Base-by-base conservation (phyloP, 2,888 invertebrate species). In the Pelosia muscerda region DNA sequence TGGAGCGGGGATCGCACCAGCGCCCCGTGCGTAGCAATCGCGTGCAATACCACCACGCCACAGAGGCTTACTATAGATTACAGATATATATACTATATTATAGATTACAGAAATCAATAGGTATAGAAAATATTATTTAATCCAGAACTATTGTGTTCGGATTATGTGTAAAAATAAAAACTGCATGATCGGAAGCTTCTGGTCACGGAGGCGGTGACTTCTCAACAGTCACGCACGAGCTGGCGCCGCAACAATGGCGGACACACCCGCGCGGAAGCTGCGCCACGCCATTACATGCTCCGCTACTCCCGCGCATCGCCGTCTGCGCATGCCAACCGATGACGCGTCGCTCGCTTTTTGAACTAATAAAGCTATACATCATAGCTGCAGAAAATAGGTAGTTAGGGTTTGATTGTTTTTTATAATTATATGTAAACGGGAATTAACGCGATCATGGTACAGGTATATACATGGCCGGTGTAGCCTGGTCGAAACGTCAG, bases 231-330 rank as follows among this genome's bases (percentile, higher is more conserved):
- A 90, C 87, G 91, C 89, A 85, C 86, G 84, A 83, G 72, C 77
- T 78, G 75, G 66, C 73, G 77, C 72, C 75, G 67, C 72, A 77
- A 88, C 90, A 87, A 87, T 88, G 84, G 84, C 73, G 88, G 84
- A 90, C 92, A 85, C 91, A 82, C 92, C 92, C 89, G 88, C 89
- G 88, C 92, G 93, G 93, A 93, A 92, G 92, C 89, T 66, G 69
- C 60, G 34, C 69, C 82, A 79, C 73, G 82, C 87, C 81, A 90
- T 92, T 92, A 90, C 90, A 90, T 89, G 91, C 87, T 89, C 80
- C 86, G 88, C 81, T 90, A 85, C 86, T 85, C 81, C 75, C 81
- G 74, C 78, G 74, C 69, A 76, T 73, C 78, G 84, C 74, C 75
- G 84, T 86, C 71, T 73, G 79, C 65, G 66, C 65, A 62, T 65